A percentile compares a stretch with the other conserved stretches of the same genome.
phyloP scores from a whole-genome alignment of 2,888 invertebrate species.

The Tanytarsus gracilentus region DNA sequence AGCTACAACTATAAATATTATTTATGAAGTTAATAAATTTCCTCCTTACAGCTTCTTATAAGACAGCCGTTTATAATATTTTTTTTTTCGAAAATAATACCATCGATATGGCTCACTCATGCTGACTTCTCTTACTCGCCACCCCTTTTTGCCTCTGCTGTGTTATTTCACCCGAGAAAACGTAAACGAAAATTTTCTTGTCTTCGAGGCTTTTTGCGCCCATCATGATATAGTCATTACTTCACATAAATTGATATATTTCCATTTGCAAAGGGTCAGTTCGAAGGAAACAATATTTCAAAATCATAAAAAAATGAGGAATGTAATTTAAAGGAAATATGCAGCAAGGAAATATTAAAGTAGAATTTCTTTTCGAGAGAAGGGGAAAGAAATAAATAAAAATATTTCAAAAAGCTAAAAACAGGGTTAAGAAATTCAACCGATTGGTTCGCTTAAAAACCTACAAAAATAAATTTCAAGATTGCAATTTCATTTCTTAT shows the following conservation, averaged over 20 bases:
- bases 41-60: no score
- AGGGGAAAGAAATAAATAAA: no score
- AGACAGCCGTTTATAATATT: no score
- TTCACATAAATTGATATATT: constrained; percentile 20
- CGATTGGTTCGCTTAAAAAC: no score
- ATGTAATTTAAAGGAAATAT: background rate
- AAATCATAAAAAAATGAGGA: background rate
- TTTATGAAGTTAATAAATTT: constrained; percentile 21
- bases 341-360: no score
- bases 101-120: no score
- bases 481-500: no score
- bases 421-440: no score
- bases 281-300: constrained; percentile 23
- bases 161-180: background rate
- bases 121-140: background rate
- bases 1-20: constrained; percentile 23
- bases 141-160: background rate
- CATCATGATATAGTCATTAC: constrained; percentile 20
- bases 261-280: constrained; percentile 13
- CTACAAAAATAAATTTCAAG: no score
- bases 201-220: constrained; percentile 9
- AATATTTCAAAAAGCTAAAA: no score
- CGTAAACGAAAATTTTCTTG: background rate
- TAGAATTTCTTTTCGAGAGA: background rate
- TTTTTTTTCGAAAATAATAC: no score